phyloP scores from a whole-genome alignment of 2,888 invertebrate genomes.

The Xestia ashworthii region DNA sequence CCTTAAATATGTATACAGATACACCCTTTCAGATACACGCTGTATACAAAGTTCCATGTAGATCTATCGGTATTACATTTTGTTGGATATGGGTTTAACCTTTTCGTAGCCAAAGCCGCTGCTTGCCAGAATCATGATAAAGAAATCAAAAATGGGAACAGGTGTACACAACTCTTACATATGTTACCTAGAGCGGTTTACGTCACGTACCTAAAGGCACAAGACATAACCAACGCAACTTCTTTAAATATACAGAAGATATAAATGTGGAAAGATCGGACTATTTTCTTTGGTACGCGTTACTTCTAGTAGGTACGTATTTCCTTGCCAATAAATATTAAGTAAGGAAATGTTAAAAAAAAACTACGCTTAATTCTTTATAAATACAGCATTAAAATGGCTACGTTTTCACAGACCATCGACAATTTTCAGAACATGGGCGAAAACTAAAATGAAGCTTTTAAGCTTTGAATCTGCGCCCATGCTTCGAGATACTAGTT shows the following conservation, averaged over 20 bases:
- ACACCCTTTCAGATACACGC: not conserved
- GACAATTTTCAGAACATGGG: not conserved
- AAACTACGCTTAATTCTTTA: not conserved
- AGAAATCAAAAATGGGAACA: slow-evolving; percentile 46
- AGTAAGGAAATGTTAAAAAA: not conserved
- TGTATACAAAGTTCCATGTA: not conserved
- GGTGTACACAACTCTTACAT: slow-evolving; percentile 9
- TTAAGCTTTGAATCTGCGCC: not conserved
- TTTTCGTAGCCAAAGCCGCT: slow-evolving; percentile 4
- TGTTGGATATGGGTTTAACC: not conserved
- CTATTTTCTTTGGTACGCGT: slow-evolving; percentile 17
- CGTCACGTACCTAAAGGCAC: slow-evolving; percentile 24
- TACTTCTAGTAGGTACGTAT: not conserved
- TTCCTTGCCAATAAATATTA: not conserved
- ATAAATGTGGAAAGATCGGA: slow-evolving; percentile 14
- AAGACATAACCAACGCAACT: slow-evolving; percentile 19
- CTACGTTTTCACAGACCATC: not conserved
- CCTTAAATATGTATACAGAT: not conserved
- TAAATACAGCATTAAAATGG: slow-evolving; percentile 14
- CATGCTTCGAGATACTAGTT: slow-evolving; percentile 9
- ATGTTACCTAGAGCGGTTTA: slow-evolving; percentile 31
- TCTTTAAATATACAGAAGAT: slow-evolving; percentile 42
- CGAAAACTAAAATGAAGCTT: not conserved
- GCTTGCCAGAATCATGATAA: slow-evolving; percentile 36
- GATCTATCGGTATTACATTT: slow-evolving; percentile 7